phyloP scores from a whole-genome alignment of 1,140 invertebrate species.

The Procambarus clarkii region DNA sequence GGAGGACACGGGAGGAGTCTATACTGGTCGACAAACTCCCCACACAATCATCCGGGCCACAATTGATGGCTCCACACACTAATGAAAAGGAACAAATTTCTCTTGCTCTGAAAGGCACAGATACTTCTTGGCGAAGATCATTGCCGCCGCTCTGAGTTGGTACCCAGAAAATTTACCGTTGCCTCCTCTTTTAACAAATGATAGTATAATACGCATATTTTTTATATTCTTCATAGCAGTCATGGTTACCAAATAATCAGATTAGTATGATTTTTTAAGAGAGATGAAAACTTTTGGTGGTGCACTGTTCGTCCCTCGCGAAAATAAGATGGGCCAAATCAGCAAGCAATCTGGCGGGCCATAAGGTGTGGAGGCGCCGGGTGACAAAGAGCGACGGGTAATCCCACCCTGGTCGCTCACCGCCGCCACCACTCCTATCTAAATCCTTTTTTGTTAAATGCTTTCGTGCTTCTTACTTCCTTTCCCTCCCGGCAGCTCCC shows the following conservation, averaged over 20 bases:
- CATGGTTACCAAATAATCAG: too few relatives aligned
- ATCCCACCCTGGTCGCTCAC: conserved; percentile 15
- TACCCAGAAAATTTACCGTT: neutral
- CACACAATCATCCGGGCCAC: conserved; percentile 16
- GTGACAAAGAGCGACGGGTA: conserved; percentile 19
- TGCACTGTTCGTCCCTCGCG: neutral
- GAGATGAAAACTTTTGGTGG: too few relatives aligned
- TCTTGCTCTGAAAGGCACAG: conserved; percentile 4
- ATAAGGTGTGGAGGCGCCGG: conserved; percentile 18
- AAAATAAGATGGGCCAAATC: neutral
- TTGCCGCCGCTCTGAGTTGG: neutral
- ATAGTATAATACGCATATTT: too few relatives aligned
- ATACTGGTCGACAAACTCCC: neutral
- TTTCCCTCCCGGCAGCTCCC: too few relatives aligned
- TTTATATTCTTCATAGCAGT: too few relatives aligned
- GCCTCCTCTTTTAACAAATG: neutral
- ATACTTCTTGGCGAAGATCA: conserved; percentile 22
- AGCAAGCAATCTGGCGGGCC: conserved; percentile 5
- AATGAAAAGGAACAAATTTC: conserved; percentile 30
- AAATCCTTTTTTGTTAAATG: conserved; percentile 10
- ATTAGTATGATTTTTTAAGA: too few relatives aligned
- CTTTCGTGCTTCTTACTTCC: too few relatives aligned
- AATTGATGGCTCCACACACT: conserved; percentile 19
- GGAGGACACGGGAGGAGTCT: neutral
- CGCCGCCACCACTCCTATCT: neutral